These are phyloP conservation scores for Macrosiphum euphorbiae DNA, from an alignment of 2,888 invertebrate species.

Conservation along the genomic window DNA sequence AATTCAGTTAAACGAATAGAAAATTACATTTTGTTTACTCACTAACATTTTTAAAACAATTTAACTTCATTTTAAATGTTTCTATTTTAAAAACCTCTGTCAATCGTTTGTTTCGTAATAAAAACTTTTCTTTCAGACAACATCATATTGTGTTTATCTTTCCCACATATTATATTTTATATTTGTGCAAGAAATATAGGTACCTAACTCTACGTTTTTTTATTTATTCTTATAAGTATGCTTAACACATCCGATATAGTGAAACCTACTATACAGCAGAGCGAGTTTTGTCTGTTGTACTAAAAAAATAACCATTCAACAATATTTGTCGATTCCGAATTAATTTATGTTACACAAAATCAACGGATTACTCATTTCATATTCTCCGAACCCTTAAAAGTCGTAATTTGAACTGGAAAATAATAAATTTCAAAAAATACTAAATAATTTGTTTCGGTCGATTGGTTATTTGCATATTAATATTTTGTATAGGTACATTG, in stretches of 20 bases:
- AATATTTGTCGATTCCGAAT: neutral
- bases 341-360: neutral
- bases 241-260: neutral
- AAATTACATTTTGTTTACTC: slow-evolving; percentile 17
- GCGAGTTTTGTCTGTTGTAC: neutral
- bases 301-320: neutral
- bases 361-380: neutral
- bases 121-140: neutral
- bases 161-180: neutral
- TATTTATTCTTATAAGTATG: neutral
- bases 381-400: neutral
- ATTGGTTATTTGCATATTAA: neutral
- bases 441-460: neutral
- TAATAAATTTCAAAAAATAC: neutral
- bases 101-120: neutral
- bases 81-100: neutral
- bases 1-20: slow-evolving; percentile 15
- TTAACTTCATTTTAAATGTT: neutral
- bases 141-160: neutral
- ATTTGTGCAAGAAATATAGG: neutral
- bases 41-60: neutral
- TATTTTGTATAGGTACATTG: neutral
- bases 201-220: neutral
- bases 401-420: neutral
- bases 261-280: neutral